Evolutionary conservation across 2,797 vertebrate species (phyloP), one percentile per base, ranked within the genome.

Genomic region (Chlorospingus semifuscus): DNA sequence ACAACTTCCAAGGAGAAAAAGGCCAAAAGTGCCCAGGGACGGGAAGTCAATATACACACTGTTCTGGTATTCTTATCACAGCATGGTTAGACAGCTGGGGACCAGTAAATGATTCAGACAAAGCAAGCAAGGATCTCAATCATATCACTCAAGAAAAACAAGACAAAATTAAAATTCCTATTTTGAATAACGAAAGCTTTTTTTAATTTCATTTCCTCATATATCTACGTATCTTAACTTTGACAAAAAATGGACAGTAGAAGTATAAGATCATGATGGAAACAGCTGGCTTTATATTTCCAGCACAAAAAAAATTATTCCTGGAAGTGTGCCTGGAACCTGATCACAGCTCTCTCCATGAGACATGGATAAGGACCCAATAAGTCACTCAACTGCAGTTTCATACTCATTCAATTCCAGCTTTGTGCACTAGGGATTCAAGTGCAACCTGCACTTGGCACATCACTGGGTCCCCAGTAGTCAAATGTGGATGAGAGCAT

Each of bases 401-500:
- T 87, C 47, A 52, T 27, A 32, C 17, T 66, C 5, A 49, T n/a
- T 65, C 21, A 72, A 11, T 39, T 47, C 41, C 60, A 92, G 41
- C 17, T 71, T 77, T 47, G 39, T 8, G 59, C 15, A 23, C 27
- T 4, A 37, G 24, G 14, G 32, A 66, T 60, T 64, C 24, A 74
- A 83, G 60, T 32, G 47, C 53, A 57, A 34, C 8, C 34, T 53
- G 57, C 30, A 60, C 30, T 36, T 7, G 26, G 34, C 29, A 22
- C 42, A 42, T 55, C 23, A n/a, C 71, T 60, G 11, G 34, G 39
- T 83, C 14, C 7, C 12, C 11, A 19, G 32, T 0, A 53, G 50
- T 8, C 34, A 60, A 71, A 26, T 0, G 1, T 16, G 42, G 49
- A 34, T 24, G 24, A 86, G 0, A 55, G 27, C 18, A 78, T 0